phyloP scores from a whole-genome alignment of 1,140 invertebrate species.

The Pentalonia nigronervosa region DNA sequence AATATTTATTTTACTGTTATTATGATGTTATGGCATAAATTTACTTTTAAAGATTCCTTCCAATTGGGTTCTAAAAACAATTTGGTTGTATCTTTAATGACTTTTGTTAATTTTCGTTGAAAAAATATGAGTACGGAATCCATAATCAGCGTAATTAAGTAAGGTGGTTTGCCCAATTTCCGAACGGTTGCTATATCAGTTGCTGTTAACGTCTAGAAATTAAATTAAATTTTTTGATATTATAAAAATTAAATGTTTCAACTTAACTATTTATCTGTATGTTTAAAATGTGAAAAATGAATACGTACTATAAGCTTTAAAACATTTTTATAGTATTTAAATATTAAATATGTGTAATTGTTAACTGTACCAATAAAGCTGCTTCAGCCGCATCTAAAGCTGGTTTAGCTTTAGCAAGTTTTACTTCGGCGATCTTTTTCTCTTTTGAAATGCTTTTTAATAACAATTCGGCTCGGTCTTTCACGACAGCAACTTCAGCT shows the following conservation, averaged over 20 bases:
- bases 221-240: not conserved
- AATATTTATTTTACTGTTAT: not conserved
- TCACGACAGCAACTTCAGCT: conserved; percentile 84
- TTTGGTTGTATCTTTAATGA: conserved; percentile 81
- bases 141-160: conserved; percentile 98
- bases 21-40: not conserved
- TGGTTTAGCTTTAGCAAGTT: conserved; percentile 89
- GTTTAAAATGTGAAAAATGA: not conserved
- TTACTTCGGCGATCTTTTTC: conserved; percentile 89
- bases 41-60: conserved; percentile 90
- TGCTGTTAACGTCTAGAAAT: conserved; percentile 90
- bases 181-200: conserved; percentile 95
- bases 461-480: conserved; percentile 91
- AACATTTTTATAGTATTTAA: not conserved
- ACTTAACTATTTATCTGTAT: not conserved
- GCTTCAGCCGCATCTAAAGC: conserved; percentile 93
- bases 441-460: conserved; percentile 90
- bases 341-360: not conserved
- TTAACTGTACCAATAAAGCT: conserved; percentile 71
- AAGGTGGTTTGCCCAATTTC: conserved; percentile 92
- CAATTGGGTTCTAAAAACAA: conserved; percentile 92
- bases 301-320: not conserved
- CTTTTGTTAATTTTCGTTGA: conserved; percentile 82
- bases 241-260: not conserved
- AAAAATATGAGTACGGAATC: conserved; percentile 94